Evolutionary conservation across 1,140 invertebrate species (phyloP).

Genomic region (Rhopalosiphum padi): DNA sequence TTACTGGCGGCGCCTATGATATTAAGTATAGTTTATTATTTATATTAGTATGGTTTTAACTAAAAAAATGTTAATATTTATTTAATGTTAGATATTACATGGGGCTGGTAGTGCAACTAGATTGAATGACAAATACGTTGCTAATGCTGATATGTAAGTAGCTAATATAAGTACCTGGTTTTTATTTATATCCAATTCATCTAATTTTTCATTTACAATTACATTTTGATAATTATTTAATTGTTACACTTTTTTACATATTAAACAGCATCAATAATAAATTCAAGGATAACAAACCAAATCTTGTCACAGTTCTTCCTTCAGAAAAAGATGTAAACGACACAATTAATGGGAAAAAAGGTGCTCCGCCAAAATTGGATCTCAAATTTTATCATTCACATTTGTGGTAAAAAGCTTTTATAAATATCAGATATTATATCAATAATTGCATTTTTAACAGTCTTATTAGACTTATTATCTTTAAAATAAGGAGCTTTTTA

Average conservation of each 20-base stretch:
- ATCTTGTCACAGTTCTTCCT: slow-evolving; percentile 53
- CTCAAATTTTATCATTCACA: slow-evolving; percentile 54
- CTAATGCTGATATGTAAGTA: slow-evolving; percentile 53
- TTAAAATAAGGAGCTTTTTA: slow-evolving; percentile 28
- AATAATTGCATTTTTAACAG: slow-evolving; percentile 35
- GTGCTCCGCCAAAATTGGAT: slow-evolving; percentile 49
- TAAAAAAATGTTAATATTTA: background rate
- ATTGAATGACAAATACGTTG: slow-evolving; percentile 53
- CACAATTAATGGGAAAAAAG: slow-evolving; percentile 35
- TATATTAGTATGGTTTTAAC: background rate
- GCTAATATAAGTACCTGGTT: background rate
- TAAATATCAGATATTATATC: slow-evolving; percentile 36
- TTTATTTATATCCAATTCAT: background rate
- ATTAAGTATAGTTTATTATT: background rate
- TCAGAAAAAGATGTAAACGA: slow-evolving; percentile 43
- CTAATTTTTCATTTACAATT: background rate
- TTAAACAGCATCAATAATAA: slow-evolving; percentile 47
- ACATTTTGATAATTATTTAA: background rate
- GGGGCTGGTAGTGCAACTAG: slow-evolving; percentile 40
- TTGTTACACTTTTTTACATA: background rate
- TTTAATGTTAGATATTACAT: slow-evolving; percentile 35
- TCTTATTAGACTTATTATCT: background rate
- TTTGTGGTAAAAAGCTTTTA: slow-evolving; percentile 51
- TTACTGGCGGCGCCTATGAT: no score
- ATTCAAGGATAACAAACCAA: slow-evolving; percentile 51